A percentile compares a stretch with the other conserved stretches of the same genome.
phyloP scores from a whole-genome alignment of 1,140 invertebrate genomes.

The Pseudoatta argentina region DNA sequence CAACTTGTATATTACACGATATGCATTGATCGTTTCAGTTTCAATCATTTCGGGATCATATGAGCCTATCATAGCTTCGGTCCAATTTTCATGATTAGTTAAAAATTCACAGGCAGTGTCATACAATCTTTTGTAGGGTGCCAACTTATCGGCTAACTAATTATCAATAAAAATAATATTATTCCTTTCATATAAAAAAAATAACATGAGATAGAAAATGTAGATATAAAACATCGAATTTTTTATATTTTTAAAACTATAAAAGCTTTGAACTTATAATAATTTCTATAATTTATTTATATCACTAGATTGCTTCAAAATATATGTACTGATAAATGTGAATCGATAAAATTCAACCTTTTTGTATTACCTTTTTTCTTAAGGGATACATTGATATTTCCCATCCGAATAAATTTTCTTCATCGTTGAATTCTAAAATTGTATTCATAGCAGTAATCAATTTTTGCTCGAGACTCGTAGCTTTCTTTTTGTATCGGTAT shows the following conservation, averaged over 20 bases:
- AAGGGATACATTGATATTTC: constrained; percentile 95
- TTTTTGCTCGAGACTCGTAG: constrained; percentile 90
- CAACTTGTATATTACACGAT: constrained; percentile 94
- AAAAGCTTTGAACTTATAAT: not conserved
- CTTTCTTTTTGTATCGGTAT: constrained; percentile 94
- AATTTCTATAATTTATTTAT: constrained; percentile 21
- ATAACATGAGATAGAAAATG: not conserved
- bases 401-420: constrained; percentile 96
- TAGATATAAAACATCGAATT: not conserved
- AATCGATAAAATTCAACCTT: not conserved
- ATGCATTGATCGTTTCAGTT: constrained; percentile 92
- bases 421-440: constrained; percentile 96
- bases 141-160: constrained; percentile 90
- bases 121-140: constrained; percentile 96
- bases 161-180: constrained; percentile 70
- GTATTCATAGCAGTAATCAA: constrained; percentile 90
- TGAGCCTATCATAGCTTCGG: constrained; percentile 93
- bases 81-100: constrained; percentile 93
- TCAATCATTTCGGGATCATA: constrained; percentile 97
- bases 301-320: not conserved
- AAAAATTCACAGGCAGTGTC: constrained; percentile 95
- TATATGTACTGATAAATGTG: not conserved
- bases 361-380: constrained; percentile 88
- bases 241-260: not conserved
- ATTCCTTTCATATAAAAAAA: not conserved